These are phyloP conservation scores for Amphimedon queenslandica DNA, from an alignment of 37 sponge, comb jelly and placozoan genomes.

Conservation along the genomic window DNA sequence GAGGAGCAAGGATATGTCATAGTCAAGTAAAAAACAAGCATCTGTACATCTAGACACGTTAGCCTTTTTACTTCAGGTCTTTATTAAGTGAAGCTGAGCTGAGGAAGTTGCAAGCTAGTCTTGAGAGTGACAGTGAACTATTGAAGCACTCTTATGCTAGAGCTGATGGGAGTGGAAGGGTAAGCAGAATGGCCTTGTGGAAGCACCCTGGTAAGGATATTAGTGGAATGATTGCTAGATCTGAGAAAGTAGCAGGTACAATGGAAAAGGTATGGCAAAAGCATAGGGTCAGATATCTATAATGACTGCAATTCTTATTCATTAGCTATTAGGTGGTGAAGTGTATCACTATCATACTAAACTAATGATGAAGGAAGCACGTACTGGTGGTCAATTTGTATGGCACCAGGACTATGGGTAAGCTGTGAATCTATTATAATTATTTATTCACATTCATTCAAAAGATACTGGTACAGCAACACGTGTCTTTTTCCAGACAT, in stretches of 20 bases:
- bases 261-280: conserved; percentile 53
- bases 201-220: conserved; percentile 77
- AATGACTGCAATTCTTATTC: not conserved
- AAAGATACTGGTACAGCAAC: conserved; percentile 93
- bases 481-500: conserved; percentile 86
- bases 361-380: conserved; percentile 94
- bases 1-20: conserved; percentile 58
- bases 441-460: too few species aligned
- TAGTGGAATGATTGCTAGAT: conserved; percentile 78
- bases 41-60: not conserved
- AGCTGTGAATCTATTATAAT: too few species aligned
- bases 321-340: conserved; percentile 81
- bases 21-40: conserved; percentile 26
- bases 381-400: conserved; percentile 85
- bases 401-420: conserved; percentile 97
- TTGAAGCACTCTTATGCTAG: conserved; percentile 44
- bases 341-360: conserved; percentile 96
- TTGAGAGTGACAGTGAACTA: conserved; percentile 62
- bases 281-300: too few species aligned
- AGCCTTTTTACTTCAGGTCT: conserved; percentile 16
- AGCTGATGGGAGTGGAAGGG: conserved; percentile 63
- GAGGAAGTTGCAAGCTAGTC: conserved; percentile 20
- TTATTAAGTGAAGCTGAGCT: conserved; percentile 59
- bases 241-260: conserved; percentile 80
- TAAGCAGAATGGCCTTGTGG: conserved; percentile 77